Evolutionary conservation across 1,140 invertebrate genomes (phyloP).

Genomic region (Sarcophaga peregrina): DNA sequence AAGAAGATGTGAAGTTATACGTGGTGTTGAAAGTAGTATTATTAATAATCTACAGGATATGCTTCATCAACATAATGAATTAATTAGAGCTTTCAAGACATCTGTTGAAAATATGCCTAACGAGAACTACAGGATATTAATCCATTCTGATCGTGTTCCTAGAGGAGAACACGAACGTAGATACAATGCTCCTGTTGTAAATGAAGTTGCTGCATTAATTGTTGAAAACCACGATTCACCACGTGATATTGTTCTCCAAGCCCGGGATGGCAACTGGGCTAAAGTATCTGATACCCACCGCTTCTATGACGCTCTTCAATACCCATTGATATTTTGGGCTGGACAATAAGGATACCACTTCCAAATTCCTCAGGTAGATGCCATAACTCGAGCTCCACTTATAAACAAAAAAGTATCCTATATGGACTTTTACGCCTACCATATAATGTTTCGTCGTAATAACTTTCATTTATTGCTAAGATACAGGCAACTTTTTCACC

Average conservation of each 20-base stretch:
- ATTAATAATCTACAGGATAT: too few relatives aligned
- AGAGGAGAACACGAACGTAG: too few relatives aligned
- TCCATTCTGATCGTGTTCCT: too few relatives aligned
- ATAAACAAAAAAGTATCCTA: neutral
- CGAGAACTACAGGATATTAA: too few relatives aligned
- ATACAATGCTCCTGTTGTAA: constrained; percentile 7
- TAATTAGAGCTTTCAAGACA: constrained; percentile 1
- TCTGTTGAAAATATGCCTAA: constrained; percentile 18
- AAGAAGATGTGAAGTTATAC: neutral
- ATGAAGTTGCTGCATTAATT: neutral
- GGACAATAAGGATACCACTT: neutral
- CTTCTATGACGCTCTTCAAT: neutral
- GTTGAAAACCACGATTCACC: neutral
- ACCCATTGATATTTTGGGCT: neutral
- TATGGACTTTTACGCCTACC: neutral
- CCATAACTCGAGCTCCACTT: neutral
- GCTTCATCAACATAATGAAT: neutral
- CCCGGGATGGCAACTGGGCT: neutral
- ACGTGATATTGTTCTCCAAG: constrained; percentile 14
- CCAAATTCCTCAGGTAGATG: neutral
- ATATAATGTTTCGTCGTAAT: neutral
- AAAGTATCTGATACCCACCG: neutral
- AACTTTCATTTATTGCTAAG: neutral
- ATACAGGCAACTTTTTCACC: constrained; percentile 49
- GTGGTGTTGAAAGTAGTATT: neutral